Evolutionary conservation across 53 echinoderm and acorn worm species (phyloP), one percentile per base, ranked within the genome.

Genomic region (Apostichopus leukothele): DNA sequence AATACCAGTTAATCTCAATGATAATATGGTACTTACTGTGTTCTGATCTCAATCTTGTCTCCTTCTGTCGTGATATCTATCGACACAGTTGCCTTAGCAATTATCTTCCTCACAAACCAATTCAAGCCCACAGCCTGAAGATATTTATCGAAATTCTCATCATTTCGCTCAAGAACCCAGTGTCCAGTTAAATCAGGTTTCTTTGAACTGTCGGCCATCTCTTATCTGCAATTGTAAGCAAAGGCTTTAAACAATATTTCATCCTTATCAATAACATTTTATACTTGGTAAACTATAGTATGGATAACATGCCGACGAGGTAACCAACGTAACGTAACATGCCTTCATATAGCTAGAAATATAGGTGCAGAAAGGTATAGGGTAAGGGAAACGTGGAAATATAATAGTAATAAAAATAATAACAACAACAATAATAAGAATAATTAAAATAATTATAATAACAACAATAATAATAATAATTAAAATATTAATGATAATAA

Each of bases 121-220:
- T 90, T 90, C 1, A 92, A 8, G 6, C 92, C 92, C 13, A 78
- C 13, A 2, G 80, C 88, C 66, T 57, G 80, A 22, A 92, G 88
- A 67, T 92, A 92, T 27, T 86, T 87, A 25, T 92, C 92, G 7
- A 92, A 90, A 83, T 92, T 92, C 16, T 92, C 92, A 18, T 92
- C 92, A 21, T 92, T 92, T 50, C 75, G 83, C 16, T 86, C 79
- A 74, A 92, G 77, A 39, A 90, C 86, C 92, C 92, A 92, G 53
- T 90, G 79, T 11, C 92, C 92, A 22, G 86, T 76, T 16, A 92
- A 25, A 52, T 92, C 75, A 1, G 92, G 92, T 73, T 75, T 74
- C 52, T 50, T 23, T 7, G 75, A 19, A 27, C 50, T 11, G 5
- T 51, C 74, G 12, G 89, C 78, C 85, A 85, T 85, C 66, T 85